These are phyloP conservation scores for Heteromormyrus szaboi DNA, from an alignment of 2,797 vertebrate species.

Conservation along the genomic window DNA sequence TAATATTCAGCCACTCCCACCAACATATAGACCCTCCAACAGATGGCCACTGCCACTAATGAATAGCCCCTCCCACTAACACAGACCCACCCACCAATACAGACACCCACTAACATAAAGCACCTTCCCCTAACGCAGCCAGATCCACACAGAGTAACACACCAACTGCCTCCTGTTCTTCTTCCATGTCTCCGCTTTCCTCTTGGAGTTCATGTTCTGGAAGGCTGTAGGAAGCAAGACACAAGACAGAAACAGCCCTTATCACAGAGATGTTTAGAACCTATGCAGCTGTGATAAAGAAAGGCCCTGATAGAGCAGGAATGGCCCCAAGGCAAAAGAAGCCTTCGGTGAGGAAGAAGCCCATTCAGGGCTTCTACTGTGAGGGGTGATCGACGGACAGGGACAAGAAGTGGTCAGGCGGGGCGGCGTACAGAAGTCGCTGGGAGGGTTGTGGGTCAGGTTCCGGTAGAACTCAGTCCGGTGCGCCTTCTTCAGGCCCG, in stretches of 20 bases:
- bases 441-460: conserved; percentile 91
- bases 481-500: conserved; percentile 95
- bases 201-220: conserved; percentile 99
- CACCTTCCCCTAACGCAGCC: not conserved
- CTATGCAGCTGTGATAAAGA: not conserved
- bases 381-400: not conserved
- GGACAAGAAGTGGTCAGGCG: not conserved
- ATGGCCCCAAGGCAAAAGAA: not conserved
- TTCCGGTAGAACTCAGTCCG: conserved; percentile 97
- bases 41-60: not conserved
- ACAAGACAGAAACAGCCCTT: not conserved
- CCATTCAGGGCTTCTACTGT: not conserved
- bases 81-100: not conserved
- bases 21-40: not conserved
- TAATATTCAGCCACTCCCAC: not conserved
- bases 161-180: conserved; percentile 95
- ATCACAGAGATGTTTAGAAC: not conserved
- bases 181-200: conserved; percentile 99
- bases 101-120: no score
- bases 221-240: conserved; percentile 66
- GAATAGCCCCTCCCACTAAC: not conserved
- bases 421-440: conserved; percentile 88
- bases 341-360: not conserved
- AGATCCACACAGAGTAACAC: conserved; percentile 33
- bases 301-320: not conserved